Evolutionary conservation across 2,113 vertebrate species (phyloP), one percentile per base, ranked within the genome.

Genomic region (Python bivittatus): DNA sequence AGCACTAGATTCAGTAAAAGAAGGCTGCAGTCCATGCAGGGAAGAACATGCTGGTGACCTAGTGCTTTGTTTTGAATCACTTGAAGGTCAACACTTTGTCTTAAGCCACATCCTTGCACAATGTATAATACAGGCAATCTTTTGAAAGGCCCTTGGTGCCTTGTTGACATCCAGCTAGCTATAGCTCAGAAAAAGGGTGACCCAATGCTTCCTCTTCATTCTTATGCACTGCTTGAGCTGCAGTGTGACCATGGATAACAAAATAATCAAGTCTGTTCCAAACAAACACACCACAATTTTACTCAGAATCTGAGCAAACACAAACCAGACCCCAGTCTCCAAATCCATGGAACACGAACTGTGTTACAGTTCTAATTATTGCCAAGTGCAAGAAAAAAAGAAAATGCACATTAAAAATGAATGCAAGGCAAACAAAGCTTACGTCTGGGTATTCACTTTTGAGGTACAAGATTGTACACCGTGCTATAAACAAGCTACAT

Each of bases 231-330:
- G 10, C 33, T 44, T 0, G 1, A 79, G 94, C 33, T 83, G 90
- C 53, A 0, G 0, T 85, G 79, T 8, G 54, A 0, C 23, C 57
- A 88, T 89, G 84, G 92, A 52, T 91, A 93, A 0, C 33, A 52
- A 88, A 38, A 90, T 90, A 42, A 25, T 52, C 0, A 0, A 72
- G 17, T 11, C 11, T 8, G 52, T 88, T 88, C 94, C 57, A 91
- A 92, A 86, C 53, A 93, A 95, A 89, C 84, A 92, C 20, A 33
- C 7, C 0, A 0, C 8, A 8, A 48, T 48, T 48, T 48, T 48
- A 48, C 48, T 93, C 86, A 60, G 91, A 92, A 88, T 89, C 88
- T 95, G 93, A 95, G 90, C 72, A 94, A 92, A 93, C 44, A 93
- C 6, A 11, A 12, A 85, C 38, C 88, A 96, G 57, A 92, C 13